A percentile compares a stretch with the other conserved stretches of the same genome.
Conservation (phyloP, 2,888 invertebrate species). For the Lochmaea crataegi region DNA sequence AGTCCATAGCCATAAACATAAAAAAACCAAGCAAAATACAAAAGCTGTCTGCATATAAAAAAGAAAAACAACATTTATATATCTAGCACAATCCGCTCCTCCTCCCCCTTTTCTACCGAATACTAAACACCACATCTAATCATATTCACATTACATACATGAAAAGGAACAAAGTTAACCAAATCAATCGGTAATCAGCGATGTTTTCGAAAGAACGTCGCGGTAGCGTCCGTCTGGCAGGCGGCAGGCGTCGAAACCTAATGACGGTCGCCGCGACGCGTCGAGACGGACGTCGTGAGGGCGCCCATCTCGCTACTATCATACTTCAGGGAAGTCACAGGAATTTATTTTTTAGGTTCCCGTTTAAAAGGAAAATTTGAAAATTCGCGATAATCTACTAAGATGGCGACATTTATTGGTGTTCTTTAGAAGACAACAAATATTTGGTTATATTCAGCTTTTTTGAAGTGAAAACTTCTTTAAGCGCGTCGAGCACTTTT, state of each 20-base stretch:
- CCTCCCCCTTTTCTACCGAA: neutral
- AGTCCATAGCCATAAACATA: neutral
- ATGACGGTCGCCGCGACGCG: slow-evolving; percentile 58
- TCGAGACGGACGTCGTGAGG: slow-evolving; percentile 16
- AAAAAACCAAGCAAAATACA: neutral
- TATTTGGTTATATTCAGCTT: no score
- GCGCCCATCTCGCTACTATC: slow-evolving; percentile 11
- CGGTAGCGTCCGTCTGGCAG: slow-evolving; percentile 58
- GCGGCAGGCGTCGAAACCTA: slow-evolving; percentile 53
- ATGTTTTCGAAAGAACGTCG: slow-evolving; percentile 20
- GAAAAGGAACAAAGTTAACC: slow-evolving; percentile 13
- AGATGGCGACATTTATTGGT: no score
- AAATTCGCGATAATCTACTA: no score
- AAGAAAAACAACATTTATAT: slow-evolving; percentile 12
- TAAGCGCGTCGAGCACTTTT: no score
- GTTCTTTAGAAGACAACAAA: no score
- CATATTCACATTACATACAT: slow-evolving; percentile 23
- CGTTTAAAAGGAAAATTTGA: no score
- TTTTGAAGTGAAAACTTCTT: no score
- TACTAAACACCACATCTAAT: slow-evolving; percentile 11
- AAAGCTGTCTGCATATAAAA: neutral
- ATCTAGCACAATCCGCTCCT: neutral
- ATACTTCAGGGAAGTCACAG: neutral
- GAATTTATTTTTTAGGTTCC: neutral
- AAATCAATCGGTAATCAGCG: slow-evolving; percentile 17